Evolutionary conservation across 2,888 invertebrate species (phyloP), one percentile per base, ranked within the genome.

Genomic region (Leistus spinibarbis): DNA sequence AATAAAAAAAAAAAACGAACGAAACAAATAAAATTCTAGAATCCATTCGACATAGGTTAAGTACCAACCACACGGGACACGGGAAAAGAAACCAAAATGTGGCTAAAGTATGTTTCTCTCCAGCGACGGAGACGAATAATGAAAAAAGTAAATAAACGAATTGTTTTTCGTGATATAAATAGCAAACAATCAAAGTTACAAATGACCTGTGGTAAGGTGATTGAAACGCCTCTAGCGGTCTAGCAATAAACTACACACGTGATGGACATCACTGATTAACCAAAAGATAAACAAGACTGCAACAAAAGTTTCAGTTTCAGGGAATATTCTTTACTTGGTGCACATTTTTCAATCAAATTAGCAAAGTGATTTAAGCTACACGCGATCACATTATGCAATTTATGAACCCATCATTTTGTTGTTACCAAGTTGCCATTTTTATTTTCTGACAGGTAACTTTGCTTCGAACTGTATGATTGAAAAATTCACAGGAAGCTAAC

Each of bases 101-200:
- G 13, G 16, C 20, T 19, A n/a, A 22, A 22, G 22, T 3, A 60
- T 17, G 60, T 13, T 19, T 60, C 60, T 60, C 22, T 60, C 60
- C 22, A 40, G 40, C 40, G 40, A 40, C 13, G 40, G 10, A 40
- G 40, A 40, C 40, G 40, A 40, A 40, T 40, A 40, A 40, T 40
- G 40, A 40, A 40, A 40, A 40, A 40, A 22, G 60, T 60, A 60
- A 60, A 60, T 22, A 60, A 60, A 60, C 19, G 60, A 60, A 60
- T 60, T 20, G 60, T 60, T 60, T 60, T 60, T 20, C 60, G 60
- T 60, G 60, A 60, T 60, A 60, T 60, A 60, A 60, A 60, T 60
- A 60, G 60, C 60, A 60, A 60, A 60, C 60, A 60, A 60, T 60
- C 60, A 60, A 60, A 19, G 60, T 60, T 60, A 60, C 60, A 19